Conservation (phyloP, 2,113 vertebrate species). For the Ginglymostoma cirratum region DNA sequence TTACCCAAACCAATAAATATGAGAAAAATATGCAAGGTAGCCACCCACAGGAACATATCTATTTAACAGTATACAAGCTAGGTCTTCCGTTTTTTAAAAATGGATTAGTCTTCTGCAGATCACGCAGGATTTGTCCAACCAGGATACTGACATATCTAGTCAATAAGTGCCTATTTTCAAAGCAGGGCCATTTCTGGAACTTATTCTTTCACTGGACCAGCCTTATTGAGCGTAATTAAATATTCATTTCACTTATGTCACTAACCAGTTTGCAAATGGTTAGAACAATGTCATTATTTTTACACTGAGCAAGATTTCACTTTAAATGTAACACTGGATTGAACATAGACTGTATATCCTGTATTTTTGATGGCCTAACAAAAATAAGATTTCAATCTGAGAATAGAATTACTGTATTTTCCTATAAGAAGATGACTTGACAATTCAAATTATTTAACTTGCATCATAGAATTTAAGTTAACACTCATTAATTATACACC, state of each 20-base stretch:
- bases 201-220: not conserved
- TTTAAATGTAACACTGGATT: not conserved
- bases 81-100: not conserved
- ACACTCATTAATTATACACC: not conserved
- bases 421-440: not conserved
- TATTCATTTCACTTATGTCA: not conserved
- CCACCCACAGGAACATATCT: not conserved
- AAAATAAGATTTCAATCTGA: not conserved
- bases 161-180: not conserved
- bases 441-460: not conserved
- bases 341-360: not conserved
- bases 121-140: not conserved
- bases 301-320: not conserved
- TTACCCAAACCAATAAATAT: not conserved
- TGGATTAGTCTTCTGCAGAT: too few relatives aligned
- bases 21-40: not conserved
- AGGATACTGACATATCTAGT: not conserved
- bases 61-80: not conserved
- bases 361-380: too few relatives aligned
- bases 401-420: not conserved
- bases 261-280: slow-evolving; percentile 10
- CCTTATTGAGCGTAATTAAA: not conserved
- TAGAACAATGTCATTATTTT: not conserved
- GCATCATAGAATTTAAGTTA: not conserved
- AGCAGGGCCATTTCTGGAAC: not conserved